These are phyloP conservation scores for Falco columbarius DNA, from an alignment of 2,797 vertebrate genomes.

Conservation along the genomic window DNA sequence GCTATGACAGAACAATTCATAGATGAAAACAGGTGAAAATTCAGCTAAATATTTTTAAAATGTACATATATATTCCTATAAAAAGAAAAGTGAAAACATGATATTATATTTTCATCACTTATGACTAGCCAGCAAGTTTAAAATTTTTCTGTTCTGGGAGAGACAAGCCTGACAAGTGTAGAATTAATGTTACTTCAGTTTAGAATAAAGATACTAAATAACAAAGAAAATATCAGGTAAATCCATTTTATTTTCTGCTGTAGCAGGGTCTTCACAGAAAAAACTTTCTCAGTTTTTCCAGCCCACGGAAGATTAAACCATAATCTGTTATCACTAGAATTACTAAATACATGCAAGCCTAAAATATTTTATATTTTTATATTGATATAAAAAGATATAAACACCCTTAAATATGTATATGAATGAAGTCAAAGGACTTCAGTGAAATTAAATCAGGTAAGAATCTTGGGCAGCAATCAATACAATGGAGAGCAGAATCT, in stretches of 20 bases:
- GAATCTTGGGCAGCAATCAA: neutral
- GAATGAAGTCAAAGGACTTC: neutral
- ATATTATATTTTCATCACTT: neutral
- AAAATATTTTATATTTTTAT: neutral
- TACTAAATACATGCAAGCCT: neutral
- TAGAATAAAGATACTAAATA: neutral
- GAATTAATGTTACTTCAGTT: neutral
- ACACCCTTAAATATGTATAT: fast-evolving
- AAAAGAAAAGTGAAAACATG: neutral
- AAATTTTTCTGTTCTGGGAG: neutral
- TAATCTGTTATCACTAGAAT: neutral
- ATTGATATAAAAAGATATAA: too few relatives aligned
- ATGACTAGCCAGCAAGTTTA: neutral
- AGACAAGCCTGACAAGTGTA: neutral
- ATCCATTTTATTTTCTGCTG: neutral
- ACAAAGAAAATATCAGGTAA: neutral
- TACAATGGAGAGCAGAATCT: neutral
- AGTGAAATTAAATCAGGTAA: neutral
- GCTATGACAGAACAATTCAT: neutral
- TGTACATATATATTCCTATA: neutral
- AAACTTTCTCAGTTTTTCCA: neutral
- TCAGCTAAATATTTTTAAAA: neutral
- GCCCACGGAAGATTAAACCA: neutral
- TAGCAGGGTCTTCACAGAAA: neutral
- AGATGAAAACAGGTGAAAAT: neutral